Base-by-base conservation (phyloP, 2,888 invertebrate genomes). In the Apocheima hispidaria region DNA sequence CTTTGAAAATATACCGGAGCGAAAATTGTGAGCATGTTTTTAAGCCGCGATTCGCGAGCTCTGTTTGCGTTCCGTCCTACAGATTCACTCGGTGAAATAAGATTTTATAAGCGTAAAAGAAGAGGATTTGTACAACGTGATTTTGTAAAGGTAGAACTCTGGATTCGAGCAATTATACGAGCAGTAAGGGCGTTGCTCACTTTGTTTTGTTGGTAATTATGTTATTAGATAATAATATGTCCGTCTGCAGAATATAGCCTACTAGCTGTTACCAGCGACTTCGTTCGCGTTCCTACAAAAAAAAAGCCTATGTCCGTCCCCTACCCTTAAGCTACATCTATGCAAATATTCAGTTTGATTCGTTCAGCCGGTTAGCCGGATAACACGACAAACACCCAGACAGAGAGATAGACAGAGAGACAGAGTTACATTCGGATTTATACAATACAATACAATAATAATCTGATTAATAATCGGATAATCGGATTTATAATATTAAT, bases 31-130 rank as follows among this genome's bases (percentile, higher is more conserved):
- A 16, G 23, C 28, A 16, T 51, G 54, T 53, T 43, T 60, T 52
- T 56, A 56, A 61, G 55, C 55, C 44, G 40, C 46, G 60, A 50
- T n/a, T 54, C 30, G 35, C 44, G 30, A 40, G 33, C 35, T 21
- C 7, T 60, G 56, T 61, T 61, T 61, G 56, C 46, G 33, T 46
- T 46, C 49, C 41, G 53, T 44, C 40, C 46, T 33, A 35, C 46
- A 48, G 56, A 61, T 56, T 62, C 48, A 46, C 20, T 60, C 46
- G 16, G 51, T 40, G 61, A 30, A 57, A 57, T 62, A 62, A 56
- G 40, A 52, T 62, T 56, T 33, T 62, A 62, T 62, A 62, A 62
- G 56, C 56, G 61, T 53, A 57, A 62, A n/a, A 62, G 56, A 36
- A 46, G 56, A 40, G 56, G 56, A 53, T 57, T 62, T 52, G 48